Evolutionary conservation across 1,140 invertebrate genomes (phyloP).

Genomic region (Kradibia gibbosae): DNA sequence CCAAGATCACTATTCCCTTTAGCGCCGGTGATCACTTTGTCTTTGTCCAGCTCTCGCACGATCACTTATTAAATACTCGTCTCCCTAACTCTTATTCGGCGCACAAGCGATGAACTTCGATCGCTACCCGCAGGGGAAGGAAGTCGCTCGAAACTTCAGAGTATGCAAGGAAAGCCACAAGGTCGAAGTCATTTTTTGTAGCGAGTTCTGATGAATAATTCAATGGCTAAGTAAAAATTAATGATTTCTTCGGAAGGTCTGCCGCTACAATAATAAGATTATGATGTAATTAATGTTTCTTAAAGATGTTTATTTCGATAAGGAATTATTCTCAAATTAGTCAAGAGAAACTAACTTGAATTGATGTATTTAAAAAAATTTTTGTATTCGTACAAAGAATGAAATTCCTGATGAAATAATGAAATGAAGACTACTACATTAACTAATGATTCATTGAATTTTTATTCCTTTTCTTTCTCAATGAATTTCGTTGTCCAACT

Average conservation of each 20-base stretch:
- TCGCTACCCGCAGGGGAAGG: background rate
- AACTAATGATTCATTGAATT: too few species aligned
- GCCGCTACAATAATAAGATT: background rate
- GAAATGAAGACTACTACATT: too few species aligned
- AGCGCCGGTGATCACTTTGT: slow-evolving; percentile 24
- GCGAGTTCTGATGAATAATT: background rate
- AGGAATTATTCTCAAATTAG: background rate
- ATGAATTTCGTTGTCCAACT: too few species aligned
- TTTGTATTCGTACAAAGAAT: too few species aligned
- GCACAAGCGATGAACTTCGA: background rate
- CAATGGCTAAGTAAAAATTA: background rate
- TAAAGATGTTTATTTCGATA: background rate
- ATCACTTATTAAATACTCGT: background rate
- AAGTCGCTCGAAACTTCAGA: background rate
- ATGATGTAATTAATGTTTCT: background rate
- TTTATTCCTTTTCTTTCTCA: too few species aligned
- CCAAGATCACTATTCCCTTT: slow-evolving; percentile 58
- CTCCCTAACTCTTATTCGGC: background rate
- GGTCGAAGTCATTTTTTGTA: background rate
- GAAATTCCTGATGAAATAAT: too few species aligned
- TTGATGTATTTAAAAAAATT: background rate
- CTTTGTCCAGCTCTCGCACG: background rate
- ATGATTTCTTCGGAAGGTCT: background rate
- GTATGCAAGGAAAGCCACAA: too few species aligned
- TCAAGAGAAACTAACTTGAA: background rate